These are phyloP conservation scores for Drosophila eohydei DNA, from an alignment of 2,888 invertebrate species.

Conservation along the genomic window DNA sequence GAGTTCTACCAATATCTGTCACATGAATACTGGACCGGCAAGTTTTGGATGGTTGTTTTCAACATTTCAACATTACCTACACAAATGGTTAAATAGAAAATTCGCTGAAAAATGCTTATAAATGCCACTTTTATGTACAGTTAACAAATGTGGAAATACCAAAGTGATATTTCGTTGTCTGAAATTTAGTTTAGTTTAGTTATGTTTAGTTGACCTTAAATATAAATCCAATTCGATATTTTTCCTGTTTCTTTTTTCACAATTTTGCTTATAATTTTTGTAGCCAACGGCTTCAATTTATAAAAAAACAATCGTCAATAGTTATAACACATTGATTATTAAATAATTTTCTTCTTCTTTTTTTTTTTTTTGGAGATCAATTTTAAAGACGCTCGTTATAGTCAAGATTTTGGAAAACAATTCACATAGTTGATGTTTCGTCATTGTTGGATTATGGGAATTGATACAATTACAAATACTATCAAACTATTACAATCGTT, in stretches of 20 bases:
- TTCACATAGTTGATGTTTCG: slow-evolving; percentile 33
- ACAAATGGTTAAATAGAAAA: slow-evolving; percentile 26
- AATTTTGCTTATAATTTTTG: not conserved
- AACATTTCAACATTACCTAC: slow-evolving; percentile 55
- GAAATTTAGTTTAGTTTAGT: slow-evolving; percentile 4
- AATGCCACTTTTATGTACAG: slow-evolving; percentile 40
- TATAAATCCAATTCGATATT: slow-evolving; percentile 3
- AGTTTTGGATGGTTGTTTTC: slow-evolving; percentile 61
- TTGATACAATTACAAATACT: slow-evolving; percentile 23
- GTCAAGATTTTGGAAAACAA: slow-evolving; percentile 45
- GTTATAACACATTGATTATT: slow-evolving; percentile 38
- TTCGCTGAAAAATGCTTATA: slow-evolving; percentile 48
- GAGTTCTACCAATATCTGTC: slow-evolving; percentile 35
- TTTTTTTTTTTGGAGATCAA: slow-evolving; percentile 42
- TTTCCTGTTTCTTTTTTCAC: not conserved
- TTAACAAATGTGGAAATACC: slow-evolving; percentile 53
- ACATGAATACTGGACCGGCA: slow-evolving; percentile 82
- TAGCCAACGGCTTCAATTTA: slow-evolving; percentile 19
- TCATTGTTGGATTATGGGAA: slow-evolving; percentile 20
- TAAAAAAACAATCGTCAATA: slow-evolving; percentile 37
- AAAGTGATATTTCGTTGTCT: slow-evolving; percentile 61
- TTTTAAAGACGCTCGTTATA: slow-evolving; percentile 17
- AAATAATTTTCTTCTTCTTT: slow-evolving; percentile 20
- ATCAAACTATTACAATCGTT: slow-evolving; percentile 3
- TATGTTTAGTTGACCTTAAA: slow-evolving; percentile 11